These are phyloP conservation scores for Phalanger gymnotis DNA, from an alignment of 2,797 vertebrate genomes.

Conservation along the genomic window DNA sequence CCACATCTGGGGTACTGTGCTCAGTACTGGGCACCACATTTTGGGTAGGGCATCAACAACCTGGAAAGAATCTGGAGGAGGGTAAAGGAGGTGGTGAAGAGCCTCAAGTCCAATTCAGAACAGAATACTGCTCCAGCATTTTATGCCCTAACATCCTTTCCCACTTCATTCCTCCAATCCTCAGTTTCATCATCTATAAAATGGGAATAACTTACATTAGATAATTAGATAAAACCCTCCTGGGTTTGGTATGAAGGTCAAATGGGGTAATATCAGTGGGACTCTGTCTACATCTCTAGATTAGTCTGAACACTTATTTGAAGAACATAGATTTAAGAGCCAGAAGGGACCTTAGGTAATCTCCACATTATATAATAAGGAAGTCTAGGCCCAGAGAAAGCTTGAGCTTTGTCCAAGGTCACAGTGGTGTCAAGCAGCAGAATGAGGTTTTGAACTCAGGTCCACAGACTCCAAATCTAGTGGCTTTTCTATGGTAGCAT, in stretches of 20 bases:
- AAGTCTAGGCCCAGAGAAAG: neutral
- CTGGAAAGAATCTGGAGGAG: neutral
- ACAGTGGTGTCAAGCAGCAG: constrained; percentile 37
- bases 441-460: neutral
- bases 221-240: too few relatives aligned
- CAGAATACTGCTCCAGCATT: neutral
- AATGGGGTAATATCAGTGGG: neutral
- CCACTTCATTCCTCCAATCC: neutral
- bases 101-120: neutral
- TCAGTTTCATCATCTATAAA: neutral
- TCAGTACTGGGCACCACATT: neutral
- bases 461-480: neutral
- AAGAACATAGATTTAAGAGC: neutral
- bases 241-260: neutral
- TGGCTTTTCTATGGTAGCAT: neutral
- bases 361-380: neutral
- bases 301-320: neutral
- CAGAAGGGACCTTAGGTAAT: neutral
- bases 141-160: neutral
- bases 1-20: neutral
- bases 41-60: neutral
- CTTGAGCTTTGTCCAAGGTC: neutral
- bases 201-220: neutral
- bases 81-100: neutral
- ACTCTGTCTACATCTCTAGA: neutral